Base-by-base conservation (phyloP, 2,888 invertebrate genomes). In the Drosophila borealis region DNA sequence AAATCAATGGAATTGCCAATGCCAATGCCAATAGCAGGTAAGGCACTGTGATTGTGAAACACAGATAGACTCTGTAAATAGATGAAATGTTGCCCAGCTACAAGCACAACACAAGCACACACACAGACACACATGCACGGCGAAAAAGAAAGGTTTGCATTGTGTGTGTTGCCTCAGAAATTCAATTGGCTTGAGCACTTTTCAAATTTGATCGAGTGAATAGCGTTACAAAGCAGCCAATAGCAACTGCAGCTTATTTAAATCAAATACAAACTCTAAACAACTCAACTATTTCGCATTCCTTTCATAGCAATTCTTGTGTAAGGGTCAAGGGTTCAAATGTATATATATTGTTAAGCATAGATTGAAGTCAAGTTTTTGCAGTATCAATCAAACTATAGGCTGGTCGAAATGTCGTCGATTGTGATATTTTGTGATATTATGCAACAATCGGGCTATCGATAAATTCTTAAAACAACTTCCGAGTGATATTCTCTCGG, bases 201-300 rank as follows among this genome's bases (percentile, higher is more conserved):
- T 85, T 78, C 70, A 72, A 88, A 88, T 82, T 88, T 82, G 80
- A 86, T 88, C 75, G 78, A 86, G 68, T 78, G 88, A 82, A 74
- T 66, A 69, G 69, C 78, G 69, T 45, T 69, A 82, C 74, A 86
- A 78, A 68, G 81, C 60, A 68, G 70, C 70, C 70, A 83, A 78
- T 75, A 67, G 64, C 78, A 83, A 75, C 71, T 68, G 63, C 69
- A 68, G 56, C 49, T 60, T 60, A 56, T 65, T 77, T 60, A 71
- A 46, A 71, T 76, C 72, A 70, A 76, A 76, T 34, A 29, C 34
- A 53, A 37, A 21, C 13, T 29, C 14, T 10, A 64, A 21, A 11
- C 17, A 51, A 39, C 41, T 51, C 29, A 46, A 17, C 21, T 21
- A 6, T 2, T 17, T 49, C 39, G 13, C n/a, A 44, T 29, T 19